These are phyloP conservation scores for Meloidogyne floridensis DNA, from an alignment of 1,140 invertebrate species.

Conservation along the genomic window DNA sequence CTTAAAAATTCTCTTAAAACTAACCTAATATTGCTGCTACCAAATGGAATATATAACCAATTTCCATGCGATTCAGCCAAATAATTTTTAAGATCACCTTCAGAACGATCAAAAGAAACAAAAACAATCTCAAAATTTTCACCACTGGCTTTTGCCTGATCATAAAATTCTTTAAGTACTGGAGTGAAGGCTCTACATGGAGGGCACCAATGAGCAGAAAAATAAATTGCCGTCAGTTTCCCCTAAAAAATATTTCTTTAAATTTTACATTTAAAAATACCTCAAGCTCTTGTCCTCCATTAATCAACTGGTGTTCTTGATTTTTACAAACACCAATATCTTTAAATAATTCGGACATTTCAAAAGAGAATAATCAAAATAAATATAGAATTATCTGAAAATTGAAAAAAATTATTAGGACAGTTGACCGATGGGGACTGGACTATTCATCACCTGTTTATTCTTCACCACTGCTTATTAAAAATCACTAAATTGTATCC, in stretches of 20 bases:
- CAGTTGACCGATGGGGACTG: too few relatives aligned
- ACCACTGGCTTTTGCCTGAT: constrained; percentile 37
- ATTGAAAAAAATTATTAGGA: too few relatives aligned
- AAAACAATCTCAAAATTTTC: constrained; percentile 66
- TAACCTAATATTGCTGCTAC: constrained; percentile 49
- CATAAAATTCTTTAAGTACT: constrained; percentile 52
- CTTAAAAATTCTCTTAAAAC: not conserved
- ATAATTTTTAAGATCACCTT: constrained; percentile 62
- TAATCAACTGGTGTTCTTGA: constrained; percentile 12
- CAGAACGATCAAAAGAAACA: constrained; percentile 66
- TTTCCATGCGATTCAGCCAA: constrained; percentile 67
- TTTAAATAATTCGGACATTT: constrained; percentile 37
- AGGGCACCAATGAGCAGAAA: constrained; percentile 63
- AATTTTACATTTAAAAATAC: constrained; percentile 22
- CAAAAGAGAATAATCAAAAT: not conserved
- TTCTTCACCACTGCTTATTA: too few relatives aligned
- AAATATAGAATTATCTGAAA: too few relatives aligned
- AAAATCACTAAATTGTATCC: too few relatives aligned
- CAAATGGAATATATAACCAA: constrained; percentile 64
- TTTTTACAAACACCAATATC: constrained; percentile 31
- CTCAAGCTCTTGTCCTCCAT: constrained; percentile 28
- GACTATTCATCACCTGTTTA: too few relatives aligned
- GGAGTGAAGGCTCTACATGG: constrained; percentile 51
- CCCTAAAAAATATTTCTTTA: constrained; percentile 35
- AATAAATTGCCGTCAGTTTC: constrained; percentile 59